Conservation (phyloP, 2,113 vertebrate genomes). For the Phyllopteryx taeniolatus region DNA sequence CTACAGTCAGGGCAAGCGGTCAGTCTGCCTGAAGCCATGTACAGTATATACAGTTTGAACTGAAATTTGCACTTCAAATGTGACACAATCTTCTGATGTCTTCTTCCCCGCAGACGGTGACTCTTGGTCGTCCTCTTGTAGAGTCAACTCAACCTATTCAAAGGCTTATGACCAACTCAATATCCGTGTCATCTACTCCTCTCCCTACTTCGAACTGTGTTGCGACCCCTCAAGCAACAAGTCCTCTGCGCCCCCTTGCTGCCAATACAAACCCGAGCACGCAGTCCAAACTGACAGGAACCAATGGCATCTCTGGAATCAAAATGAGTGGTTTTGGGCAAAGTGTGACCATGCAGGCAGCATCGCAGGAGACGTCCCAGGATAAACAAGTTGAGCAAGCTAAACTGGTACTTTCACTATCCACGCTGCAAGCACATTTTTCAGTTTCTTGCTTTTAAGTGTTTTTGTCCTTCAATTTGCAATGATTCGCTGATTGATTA, state of each 20-base stretch:
- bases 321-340: slow-evolving; percentile 83
- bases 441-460: background rate
- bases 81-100: slow-evolving; percentile 7
- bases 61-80: background rate
- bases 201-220: slow-evolving; percentile 68
- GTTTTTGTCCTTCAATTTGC: no score
- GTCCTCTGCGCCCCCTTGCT: slow-evolving; percentile 76
- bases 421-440: background rate
- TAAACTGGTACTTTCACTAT: slow-evolving; percentile 78
- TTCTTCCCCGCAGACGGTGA: slow-evolving; percentile 73
- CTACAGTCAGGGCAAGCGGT: slow-evolving; percentile 75
- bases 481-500: no score
- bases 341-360: slow-evolving; percentile 57
- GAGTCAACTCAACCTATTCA: slow-evolving; percentile 80
- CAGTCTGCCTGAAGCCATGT: slow-evolving; percentile 39
- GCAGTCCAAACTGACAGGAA: slow-evolving; percentile 82
- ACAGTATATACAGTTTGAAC: background rate
- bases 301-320: slow-evolving; percentile 73
- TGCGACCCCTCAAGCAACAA: slow-evolving; percentile 70
- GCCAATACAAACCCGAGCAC: slow-evolving; percentile 78
- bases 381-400: slow-evolving; percentile 93
- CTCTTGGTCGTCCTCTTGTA: slow-evolving; percentile 77
- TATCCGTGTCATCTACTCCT: slow-evolving; percentile 67
- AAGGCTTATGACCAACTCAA: slow-evolving; percentile 75
- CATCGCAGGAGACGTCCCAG: slow-evolving; percentile 82